phyloP scores from a whole-genome alignment of 2,797 vertebrate genomes.

The Paratrypauchen microcephalus region DNA sequence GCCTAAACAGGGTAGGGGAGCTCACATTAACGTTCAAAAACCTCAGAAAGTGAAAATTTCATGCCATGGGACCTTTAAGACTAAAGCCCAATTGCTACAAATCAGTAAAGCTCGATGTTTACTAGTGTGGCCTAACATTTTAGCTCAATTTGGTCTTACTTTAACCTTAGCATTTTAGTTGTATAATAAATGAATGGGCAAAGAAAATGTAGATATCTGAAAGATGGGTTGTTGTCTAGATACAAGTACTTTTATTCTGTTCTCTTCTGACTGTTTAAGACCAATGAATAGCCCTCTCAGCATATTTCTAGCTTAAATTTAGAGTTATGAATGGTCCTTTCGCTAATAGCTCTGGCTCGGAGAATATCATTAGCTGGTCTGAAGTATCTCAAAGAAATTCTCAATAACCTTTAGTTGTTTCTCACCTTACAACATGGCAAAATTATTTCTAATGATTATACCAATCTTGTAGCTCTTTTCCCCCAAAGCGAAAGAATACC shows the following conservation, averaged over 20 bases:
- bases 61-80: no score
- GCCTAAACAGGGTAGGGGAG: no score
- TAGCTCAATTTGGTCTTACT: background rate
- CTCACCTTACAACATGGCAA: background rate
- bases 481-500: background rate
- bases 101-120: no score
- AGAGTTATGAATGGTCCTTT: background rate
- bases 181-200: background rate
- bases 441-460: slow-evolving; percentile 7
- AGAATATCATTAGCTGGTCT: background rate
- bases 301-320: slow-evolving; percentile 8
- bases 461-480: background rate
- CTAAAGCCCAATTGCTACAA: background rate
- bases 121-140: background rate
- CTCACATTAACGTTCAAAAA: no score
- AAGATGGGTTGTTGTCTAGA: background rate
- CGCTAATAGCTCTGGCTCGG: background rate
- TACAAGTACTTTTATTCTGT: background rate
- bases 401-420: background rate
- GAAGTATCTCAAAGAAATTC: background rate
- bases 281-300: background rate
- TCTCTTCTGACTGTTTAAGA: background rate
- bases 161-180: background rate
- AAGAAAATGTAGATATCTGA: background rate
- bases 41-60: no score